Evolutionary conservation across 2,888 invertebrate species (phyloP), one percentile per base, ranked within the genome.

Genomic region (Agrochola macilenta): DNA sequence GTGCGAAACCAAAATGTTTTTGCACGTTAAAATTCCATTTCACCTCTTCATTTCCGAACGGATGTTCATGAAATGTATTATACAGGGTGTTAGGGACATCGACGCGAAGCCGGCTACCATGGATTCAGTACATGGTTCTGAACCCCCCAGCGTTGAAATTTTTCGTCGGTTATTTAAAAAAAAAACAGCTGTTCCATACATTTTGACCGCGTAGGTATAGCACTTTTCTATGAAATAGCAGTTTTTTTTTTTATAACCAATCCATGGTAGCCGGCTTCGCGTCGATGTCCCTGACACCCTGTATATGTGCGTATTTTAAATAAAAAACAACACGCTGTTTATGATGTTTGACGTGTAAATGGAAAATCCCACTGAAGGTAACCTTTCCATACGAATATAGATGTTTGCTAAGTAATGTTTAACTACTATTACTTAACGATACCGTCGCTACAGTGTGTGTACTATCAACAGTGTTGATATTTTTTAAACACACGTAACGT

Each of bases 301-400:
- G n/a, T n/a, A 20, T 7, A 3, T 3, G 61, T 79, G 58, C 43
- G 70, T 72, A 73, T 76, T 82, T 84, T 61, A 58, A 82, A 64
- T 65, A 66, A 74, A 77, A 74, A 69, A 69, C 49, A 83, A 79
- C 89, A 89, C 35, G 43, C 83, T 88, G 75, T 88, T 43, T 80
- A 82, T 66, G 72, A 70, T 81, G 71, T 78, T 78, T 66, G 68
- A 72, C 20, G 69, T 69, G 81, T 78, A 74, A 85, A 85, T 86
- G 93, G 93, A 93, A 93, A 91, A 92, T 93, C 90, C 90, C 92
- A 85, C 87, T 90, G 91, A 89, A 87, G 82, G 89, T 90, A 91
- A 91, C 88, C 85, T 85, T 88, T 91, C 89, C 91, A 92, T 91
- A 90, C 85, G 89, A 89, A 89, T 89, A 85, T 64, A 74, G 75